Evolutionary conservation across 1,140 invertebrate species (phyloP), one percentile per base, ranked within the genome.

Genomic region (Drosophila prosaltans): DNA sequence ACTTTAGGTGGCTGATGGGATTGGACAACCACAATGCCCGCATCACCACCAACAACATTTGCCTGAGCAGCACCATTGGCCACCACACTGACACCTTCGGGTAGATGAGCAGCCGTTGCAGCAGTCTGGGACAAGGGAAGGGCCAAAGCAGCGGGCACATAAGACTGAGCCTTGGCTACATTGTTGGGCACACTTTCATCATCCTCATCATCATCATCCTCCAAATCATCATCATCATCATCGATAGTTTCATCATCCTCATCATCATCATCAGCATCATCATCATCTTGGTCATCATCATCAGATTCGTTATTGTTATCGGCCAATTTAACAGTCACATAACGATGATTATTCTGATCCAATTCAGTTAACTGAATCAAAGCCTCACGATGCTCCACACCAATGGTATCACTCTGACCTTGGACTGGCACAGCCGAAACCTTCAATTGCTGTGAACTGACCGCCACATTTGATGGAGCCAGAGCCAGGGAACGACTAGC

Each of bases 1-100:
- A 91, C 90, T 30, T 91, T 90, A 48, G 90, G 90, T 5, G 90
- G 90, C 54, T 71, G 74, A 51, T 90, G 69, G 0, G 83, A 73
- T n/a, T 91, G 78, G 1, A 91, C 75, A 10, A 91, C 78, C 16
- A 91, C 78, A 48, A 91, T 85, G 64, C 90, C 81, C 1, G 81
- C 85, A 26, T 89, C 80, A 2, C 68, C 84, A 40, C 63, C 84
- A 26, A 88, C 84, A n/a, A 88, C 80, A 70, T 88, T 84, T 55
- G 83, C 73, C 21, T 80, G 80, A 0, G 65, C 81, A 21, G 84
- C 84, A 0, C 80, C 74, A 59, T 71, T 80, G 55, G 84, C 84
- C 57, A 88, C 72, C 3, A 89, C 84, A 11, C 80, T 89, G 7
- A 88, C 78, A 4, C 84, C 84, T 39, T 68, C 81, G 0, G 54